Percentiles rank a stretch among this genome's conserved stretches.
These are phyloP conservation scores for Aphelinus atriplicis DNA, from an alignment of 1,140 invertebrate genomes.

Conservation along the genomic window DNA sequence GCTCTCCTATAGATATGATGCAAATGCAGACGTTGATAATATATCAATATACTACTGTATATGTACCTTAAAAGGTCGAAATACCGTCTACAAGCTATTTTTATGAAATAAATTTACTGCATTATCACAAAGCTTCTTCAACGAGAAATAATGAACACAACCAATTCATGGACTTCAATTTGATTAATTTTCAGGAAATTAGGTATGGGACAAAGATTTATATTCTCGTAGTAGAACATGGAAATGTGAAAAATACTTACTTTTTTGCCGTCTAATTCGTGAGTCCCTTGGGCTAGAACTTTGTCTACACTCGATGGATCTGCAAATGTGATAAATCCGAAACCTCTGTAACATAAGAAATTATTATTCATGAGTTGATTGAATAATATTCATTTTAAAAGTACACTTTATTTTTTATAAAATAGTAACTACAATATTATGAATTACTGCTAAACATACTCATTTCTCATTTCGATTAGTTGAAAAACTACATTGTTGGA, in stretches of 20 bases:
- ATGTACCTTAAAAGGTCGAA: too few relatives aligned
- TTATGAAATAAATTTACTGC: too few relatives aligned
- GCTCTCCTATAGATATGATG: too few relatives aligned
- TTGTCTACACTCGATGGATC: conserved; percentile 94
- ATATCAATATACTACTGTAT: too few relatives aligned
- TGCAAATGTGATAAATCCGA: conserved; percentile 96
- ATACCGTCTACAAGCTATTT: too few relatives aligned
- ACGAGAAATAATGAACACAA: too few relatives aligned
- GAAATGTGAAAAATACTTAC: conserved; percentile 68
- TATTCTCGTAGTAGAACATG: conserved; percentile 43
- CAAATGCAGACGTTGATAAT: too few relatives aligned
- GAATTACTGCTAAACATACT: too few relatives aligned
- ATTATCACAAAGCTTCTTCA: too few relatives aligned
- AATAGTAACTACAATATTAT: too few relatives aligned
- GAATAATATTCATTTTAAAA: conserved; percentile 18
- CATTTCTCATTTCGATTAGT: too few relatives aligned
- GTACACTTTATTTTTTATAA: neutral
- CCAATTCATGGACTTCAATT: neutral
- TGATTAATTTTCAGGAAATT: neutral
- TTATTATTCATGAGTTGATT: neutral
- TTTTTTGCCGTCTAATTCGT: conserved; percentile 96
- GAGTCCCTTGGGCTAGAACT: conserved; percentile 91
- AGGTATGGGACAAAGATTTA: conserved; percentile 4
- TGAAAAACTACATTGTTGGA: too few relatives aligned
- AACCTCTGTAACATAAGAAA: conserved; percentile 85